Percentiles rank a stretch among this genome's conserved stretches.
Conservation (phyloP, 1,140 invertebrate species). For the Rhizoglyphus robini region DNA sequence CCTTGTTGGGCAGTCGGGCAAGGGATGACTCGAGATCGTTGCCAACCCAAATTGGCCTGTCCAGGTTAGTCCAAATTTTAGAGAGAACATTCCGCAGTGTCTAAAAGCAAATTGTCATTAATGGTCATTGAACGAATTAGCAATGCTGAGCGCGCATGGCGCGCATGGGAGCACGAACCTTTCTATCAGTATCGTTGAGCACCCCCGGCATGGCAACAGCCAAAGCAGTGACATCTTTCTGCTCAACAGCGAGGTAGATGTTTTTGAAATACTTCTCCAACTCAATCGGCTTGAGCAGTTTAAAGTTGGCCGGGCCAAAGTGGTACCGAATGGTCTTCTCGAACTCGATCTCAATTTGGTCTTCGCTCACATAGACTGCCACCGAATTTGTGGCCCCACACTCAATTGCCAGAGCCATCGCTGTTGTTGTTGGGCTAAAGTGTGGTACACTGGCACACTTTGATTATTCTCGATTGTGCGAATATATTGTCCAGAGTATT, state of each 20-base stretch:
- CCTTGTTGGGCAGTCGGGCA: background rate
- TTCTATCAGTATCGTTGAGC: constrained; percentile 3
- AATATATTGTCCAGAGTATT: too few species aligned
- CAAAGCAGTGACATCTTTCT: background rate
- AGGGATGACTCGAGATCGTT: constrained; percentile 14
- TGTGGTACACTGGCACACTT: too few species aligned
- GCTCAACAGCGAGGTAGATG: background rate
- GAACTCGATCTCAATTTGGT: background rate
- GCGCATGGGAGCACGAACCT: too few species aligned
- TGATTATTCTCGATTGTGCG: too few species aligned
- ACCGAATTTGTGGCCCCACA: background rate
- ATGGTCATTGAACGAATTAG: too few species aligned
- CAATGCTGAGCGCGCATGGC: too few species aligned
- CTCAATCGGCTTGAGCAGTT: constrained; percentile 8
- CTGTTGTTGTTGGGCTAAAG: too few species aligned
- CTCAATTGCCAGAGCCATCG: constrained; percentile 1
- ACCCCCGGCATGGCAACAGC: constrained; percentile 14
- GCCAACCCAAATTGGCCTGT: constrained; percentile 5
- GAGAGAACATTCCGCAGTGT: background rate
- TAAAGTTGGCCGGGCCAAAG: constrained; percentile 13
- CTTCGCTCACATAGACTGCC: background rate
- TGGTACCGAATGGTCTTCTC: constrained; percentile 4
- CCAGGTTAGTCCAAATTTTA: constrained; percentile 7
- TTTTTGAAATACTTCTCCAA: constrained; percentile 4
- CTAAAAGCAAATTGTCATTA: background rate